These are phyloP conservation scores for Microcebus ravelobensis DNA, from an alignment of 2,113 vertebrate genomes.

Conservation along the genomic window DNA sequence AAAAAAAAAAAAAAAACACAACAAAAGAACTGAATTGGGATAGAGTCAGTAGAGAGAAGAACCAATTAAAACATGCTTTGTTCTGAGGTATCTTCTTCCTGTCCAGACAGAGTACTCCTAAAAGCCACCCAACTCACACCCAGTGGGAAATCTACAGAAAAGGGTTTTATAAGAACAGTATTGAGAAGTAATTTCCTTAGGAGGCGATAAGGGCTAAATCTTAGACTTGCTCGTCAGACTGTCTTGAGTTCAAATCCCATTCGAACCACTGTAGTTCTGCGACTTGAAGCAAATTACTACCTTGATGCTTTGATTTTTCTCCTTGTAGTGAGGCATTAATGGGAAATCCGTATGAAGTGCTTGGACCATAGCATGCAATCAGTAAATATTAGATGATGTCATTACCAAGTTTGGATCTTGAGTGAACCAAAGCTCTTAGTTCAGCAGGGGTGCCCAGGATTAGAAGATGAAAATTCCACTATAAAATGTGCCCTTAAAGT, in stretches of 20 bases:
- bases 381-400: background rate
- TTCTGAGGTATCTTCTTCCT: background rate
- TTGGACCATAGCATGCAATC: background rate
- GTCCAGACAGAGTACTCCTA: background rate
- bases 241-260: background rate
- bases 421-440: background rate
- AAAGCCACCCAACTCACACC: background rate
- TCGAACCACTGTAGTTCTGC: background rate
- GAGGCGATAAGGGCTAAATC: background rate
- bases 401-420: background rate
- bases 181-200: background rate
- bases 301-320: background rate
- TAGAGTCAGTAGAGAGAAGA: background rate
- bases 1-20: too few species aligned
- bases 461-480: background rate
- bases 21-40: background rate
- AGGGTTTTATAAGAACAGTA: background rate
- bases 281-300: background rate
- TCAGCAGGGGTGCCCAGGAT: background rate
- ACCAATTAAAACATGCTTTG: background rate
- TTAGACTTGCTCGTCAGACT: background rate
- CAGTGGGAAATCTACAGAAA: background rate
- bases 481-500: background rate
- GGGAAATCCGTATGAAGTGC: background rate
- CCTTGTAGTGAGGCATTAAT: background rate